These are phyloP conservation scores for Dryoscopus gambensis DNA, from an alignment of 2,113 vertebrate genomes.

Conservation along the genomic window DNA sequence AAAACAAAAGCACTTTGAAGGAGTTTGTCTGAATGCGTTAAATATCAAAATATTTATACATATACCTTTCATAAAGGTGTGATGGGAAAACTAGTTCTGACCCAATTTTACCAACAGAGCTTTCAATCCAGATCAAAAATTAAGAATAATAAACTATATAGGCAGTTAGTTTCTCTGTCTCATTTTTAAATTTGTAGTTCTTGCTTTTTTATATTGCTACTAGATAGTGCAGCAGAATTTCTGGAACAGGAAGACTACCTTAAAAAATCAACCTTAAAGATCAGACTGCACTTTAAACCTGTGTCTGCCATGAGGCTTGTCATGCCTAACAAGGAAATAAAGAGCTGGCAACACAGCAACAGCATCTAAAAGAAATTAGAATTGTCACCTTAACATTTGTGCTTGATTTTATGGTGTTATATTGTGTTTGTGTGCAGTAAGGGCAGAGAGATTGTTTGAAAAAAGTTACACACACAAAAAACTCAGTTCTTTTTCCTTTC, in stretches of 20 bases:
- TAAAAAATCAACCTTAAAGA: background rate
- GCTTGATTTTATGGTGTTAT: background rate
- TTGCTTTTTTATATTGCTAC: background rate
- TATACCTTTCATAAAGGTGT: background rate
- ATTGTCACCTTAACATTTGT: background rate
- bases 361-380: background rate
- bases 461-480: background rate
- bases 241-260: background rate
- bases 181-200: background rate
- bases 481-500: background rate
- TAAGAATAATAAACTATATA: background rate
- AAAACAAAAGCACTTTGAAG: background rate
- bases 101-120: background rate
- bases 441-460: background rate
- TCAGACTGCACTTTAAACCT: background rate
- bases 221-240: background rate
- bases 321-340: background rate
- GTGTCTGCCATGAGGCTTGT: background rate
- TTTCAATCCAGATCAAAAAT: background rate
- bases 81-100: background rate
- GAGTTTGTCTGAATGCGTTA: background rate
- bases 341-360: background rate
- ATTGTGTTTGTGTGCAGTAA: background rate
- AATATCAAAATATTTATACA: background rate
- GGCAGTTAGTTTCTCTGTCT: background rate